Evolutionary conservation across 30 jellyfish, hydroid and myxozoan genomes (phyloP), one percentile per base, ranked within the genome.

Genomic region (Cassiopea xamachana): DNA sequence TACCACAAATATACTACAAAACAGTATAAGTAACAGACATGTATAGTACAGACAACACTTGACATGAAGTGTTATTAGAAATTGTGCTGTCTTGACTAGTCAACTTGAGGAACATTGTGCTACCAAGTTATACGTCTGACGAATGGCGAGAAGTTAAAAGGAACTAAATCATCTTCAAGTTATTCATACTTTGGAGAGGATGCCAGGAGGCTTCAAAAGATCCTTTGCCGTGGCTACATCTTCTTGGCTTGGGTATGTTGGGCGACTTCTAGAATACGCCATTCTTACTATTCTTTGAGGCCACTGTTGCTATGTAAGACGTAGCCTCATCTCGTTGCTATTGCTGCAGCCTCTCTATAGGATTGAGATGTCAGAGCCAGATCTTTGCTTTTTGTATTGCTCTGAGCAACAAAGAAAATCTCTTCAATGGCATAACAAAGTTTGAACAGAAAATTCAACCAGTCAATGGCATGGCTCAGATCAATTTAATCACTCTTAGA

Each of bases 141-240:
- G 64, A 55, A 55, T 10, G 12, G 12, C 64, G 7, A 6, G 12
- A 3, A 3, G 64, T 10, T 3, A 55, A 0, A 6, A 55, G 10
- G 64, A 55, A 6, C 10, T 55, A 3, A 6, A 3, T 10, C 12
- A 55, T 10, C 7, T 64, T 27, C 8, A 64, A 14, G 43, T 4
- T 9, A 64, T 64, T 64, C 1, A 45, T 39, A 91, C 97, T 88
- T 91, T 91, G 1, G 97, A 91, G 55, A 91, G 46, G n/a, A 91
- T 91, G 43, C 97, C 97, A 12, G 94, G 94, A 50, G 97, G 97
- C 81, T 91, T 91, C 62, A 91, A 44, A 7, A 85, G 71, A 62
- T 79, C 92, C 68, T 91, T 72, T 17, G 94, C 92, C 75, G 60
- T 39, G 7, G 75, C 55, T n/a, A 91, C 92, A n/a, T 91, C 92